Conservation (phyloP, 64 coral and sea anemone genomes). For the Trachythela sp. region DNA sequence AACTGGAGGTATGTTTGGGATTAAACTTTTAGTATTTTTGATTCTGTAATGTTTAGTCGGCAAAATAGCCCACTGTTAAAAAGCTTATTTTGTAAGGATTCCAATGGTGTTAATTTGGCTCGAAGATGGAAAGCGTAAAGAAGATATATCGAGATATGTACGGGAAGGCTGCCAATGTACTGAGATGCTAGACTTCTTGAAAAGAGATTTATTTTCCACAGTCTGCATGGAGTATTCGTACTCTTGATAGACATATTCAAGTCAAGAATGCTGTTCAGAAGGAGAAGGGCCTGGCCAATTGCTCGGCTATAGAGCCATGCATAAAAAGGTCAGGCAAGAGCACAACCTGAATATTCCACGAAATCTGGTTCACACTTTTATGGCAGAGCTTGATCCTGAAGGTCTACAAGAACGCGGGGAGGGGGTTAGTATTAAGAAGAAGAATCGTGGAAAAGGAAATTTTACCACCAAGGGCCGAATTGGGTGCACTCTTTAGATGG, state of each 20-base stretch:
- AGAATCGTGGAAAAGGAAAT: background rate
- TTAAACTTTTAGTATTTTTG: no score
- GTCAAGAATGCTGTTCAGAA: background rate
- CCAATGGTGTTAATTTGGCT: no score
- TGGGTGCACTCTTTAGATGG: background rate
- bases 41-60: no score
- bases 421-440: no score
- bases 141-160: background rate
- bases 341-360: background rate
- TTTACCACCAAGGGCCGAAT: background rate
- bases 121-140: background rate
- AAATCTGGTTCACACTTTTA: background rate
- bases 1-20: no score
- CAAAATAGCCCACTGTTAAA: no score
- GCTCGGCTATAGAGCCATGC: background rate
- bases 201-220: background rate
- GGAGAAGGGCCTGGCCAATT: background rate
- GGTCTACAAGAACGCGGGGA: background rate
- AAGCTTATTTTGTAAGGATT: no score
- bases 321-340: background rate
- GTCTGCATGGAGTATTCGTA: background rate
- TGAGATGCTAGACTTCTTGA: background rate
- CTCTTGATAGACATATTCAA: background rate
- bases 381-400: background rate
- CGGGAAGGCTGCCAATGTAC: background rate